These are phyloP conservation scores for Sinocyclocheilus maitianheensis DNA, from an alignment of 2,113 vertebrate genomes.

Conservation along the genomic window DNA sequence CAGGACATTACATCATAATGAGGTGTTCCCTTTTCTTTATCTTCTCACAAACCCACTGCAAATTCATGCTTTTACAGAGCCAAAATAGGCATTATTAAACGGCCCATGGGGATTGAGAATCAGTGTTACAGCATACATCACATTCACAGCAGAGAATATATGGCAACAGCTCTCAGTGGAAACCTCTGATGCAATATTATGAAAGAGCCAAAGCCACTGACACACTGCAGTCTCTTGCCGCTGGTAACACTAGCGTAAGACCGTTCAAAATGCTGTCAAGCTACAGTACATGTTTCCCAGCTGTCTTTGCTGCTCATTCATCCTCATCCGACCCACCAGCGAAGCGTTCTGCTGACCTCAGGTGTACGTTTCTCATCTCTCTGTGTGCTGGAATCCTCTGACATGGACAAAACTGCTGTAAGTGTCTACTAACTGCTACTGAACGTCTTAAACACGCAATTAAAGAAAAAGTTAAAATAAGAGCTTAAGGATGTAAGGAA, in stretches of 20 bases:
- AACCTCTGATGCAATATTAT: conserved; percentile 66
- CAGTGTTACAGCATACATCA: neutral
- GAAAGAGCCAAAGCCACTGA: conserved; percentile 54
- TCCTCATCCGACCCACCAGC: neutral
- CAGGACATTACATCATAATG: neutral
- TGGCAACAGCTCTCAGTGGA: conserved; percentile 17
- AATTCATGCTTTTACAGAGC: neutral
- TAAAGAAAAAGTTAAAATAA: conserved; percentile 6
- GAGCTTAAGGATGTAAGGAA: conserved; percentile 11
- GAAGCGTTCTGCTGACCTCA: neutral
- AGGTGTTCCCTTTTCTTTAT: neutral
- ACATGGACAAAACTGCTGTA: neutral
- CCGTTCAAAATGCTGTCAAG: neutral
- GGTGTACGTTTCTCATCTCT: conserved; percentile 5
- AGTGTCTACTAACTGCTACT: neutral
- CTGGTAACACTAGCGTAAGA: neutral
- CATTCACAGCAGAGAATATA: conserved; percentile 21
- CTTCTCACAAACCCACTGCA: neutral
- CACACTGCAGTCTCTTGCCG: conserved; percentile 23
- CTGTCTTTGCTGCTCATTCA: conserved; percentile 33
- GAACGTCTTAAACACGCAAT: neutral
- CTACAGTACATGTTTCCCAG: conserved; percentile 18
- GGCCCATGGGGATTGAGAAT: neutral
- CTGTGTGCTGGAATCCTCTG: neutral
- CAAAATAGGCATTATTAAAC: conserved; percentile 6